phyloP scores from a whole-genome alignment of 2,888 invertebrate genomes.

The Aspidiotus rigidus region DNA sequence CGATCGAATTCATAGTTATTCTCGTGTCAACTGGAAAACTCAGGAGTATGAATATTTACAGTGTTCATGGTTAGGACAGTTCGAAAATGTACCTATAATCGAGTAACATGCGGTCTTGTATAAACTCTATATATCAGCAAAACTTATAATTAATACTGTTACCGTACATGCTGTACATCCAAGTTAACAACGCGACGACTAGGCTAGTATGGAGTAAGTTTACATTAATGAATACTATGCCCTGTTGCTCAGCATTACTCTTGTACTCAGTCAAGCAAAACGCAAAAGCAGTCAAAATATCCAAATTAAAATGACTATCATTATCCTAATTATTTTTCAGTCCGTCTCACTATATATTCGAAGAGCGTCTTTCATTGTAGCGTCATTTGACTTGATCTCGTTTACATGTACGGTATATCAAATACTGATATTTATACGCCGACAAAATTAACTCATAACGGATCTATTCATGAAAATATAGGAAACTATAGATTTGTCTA shows the following conservation, averaged over 20 bases:
- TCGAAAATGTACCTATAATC: not conserved
- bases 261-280: no score
- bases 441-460: no score
- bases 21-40: slow-evolving; percentile 20
- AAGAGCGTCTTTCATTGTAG: no score
- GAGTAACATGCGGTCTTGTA: not conserved
- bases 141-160: slow-evolving; percentile 21
- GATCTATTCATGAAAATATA: no score
- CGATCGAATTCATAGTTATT: not conserved
- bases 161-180: not conserved
- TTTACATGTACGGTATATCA: no score
- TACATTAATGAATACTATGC: no score
- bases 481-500: no score
- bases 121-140: slow-evolving; percentile 4
- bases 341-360: not conserved
- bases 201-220: no score
- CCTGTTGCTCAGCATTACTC: no score
- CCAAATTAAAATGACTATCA: slow-evolving; percentile 6
- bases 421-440: no score
- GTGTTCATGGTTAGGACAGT: not conserved
- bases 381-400: no score
- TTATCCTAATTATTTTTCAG: not conserved
- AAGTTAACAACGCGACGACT: no score
- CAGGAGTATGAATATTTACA: slow-evolving; percentile 7
- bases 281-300: not conserved